Percentiles rank a stretch among this genome's conserved stretches.
phyloP scores from a whole-genome alignment of 2,113 vertebrate species.

The Tonatia bakeri region DNA sequence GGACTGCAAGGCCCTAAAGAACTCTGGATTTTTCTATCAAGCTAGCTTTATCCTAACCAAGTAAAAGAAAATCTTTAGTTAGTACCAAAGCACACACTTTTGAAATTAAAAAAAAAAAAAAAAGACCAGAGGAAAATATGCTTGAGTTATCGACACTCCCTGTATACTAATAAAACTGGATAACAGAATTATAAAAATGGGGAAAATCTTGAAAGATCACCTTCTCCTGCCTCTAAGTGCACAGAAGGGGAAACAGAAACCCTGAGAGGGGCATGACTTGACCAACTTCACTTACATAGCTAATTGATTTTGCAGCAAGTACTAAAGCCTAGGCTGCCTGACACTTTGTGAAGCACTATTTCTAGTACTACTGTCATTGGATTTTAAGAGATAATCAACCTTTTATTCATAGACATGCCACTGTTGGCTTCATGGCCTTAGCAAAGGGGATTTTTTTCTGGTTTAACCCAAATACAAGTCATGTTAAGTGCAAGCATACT shows the following conservation, averaged over 20 bases:
- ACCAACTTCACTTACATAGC: background rate
- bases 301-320: background rate
- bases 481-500: background rate
- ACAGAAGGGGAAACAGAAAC: background rate
- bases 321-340: background rate
- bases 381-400: background rate
- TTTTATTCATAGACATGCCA: background rate
- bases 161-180: background rate
- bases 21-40: background rate
- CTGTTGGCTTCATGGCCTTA: background rate
- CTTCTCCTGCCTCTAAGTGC: background rate
- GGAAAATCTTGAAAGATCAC: background rate
- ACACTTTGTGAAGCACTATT: background rate
- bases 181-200: background rate
- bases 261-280: background rate
- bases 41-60: background rate
- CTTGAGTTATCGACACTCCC: background rate
- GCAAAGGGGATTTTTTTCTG: background rate
- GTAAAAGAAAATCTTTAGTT: background rate
- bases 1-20: background rate
- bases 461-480: background rate
- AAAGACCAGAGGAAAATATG: background rate
- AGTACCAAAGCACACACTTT: background rate
- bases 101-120: background rate
- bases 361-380: background rate